phyloP scores from a whole-genome alignment of 2,888 invertebrate species.

The Trichogramma dendrolimi region DNA sequence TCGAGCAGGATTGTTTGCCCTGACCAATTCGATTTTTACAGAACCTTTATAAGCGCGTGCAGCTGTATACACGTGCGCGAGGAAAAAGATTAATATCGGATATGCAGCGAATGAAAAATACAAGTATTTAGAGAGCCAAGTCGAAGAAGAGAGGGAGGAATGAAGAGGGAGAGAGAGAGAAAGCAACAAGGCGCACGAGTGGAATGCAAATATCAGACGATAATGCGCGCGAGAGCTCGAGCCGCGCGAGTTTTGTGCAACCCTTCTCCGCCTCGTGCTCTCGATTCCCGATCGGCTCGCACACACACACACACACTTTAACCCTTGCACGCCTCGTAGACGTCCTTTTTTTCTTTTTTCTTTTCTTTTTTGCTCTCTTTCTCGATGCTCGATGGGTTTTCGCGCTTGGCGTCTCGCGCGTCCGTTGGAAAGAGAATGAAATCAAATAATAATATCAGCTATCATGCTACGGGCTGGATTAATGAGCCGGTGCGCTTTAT shows the following conservation, averaged over 20 bases:
- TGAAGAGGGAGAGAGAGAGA: conserved; percentile 18
- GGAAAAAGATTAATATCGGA: too few relatives aligned
- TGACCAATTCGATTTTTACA: too few relatives aligned
- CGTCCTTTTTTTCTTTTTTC: neutral
- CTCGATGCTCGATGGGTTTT: neutral
- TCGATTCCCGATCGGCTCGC: neutral
- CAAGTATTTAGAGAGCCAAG: too few relatives aligned
- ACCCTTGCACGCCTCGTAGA: neutral
- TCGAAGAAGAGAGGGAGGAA: neutral
- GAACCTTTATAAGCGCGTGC: too few relatives aligned
- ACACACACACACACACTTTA: too few relatives aligned
- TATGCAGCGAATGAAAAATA: too few relatives aligned
- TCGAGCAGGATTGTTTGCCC: too few relatives aligned
- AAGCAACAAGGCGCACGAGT: conserved; percentile 38
- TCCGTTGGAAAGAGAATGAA: neutral
- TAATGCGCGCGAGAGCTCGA: conserved; percentile 45
- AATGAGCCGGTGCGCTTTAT: too few relatives aligned
- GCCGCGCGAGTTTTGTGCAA: neutral
- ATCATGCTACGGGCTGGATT: too few relatives aligned
- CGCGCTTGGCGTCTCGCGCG: neutral
- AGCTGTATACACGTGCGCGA: too few relatives aligned
- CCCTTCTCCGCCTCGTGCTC: neutral
- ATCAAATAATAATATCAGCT: neutral
- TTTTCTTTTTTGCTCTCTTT: neutral
- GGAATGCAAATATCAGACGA: conserved; percentile 50